Evolutionary conservation across 2,797 vertebrate species (phyloP), one percentile per base, ranked within the genome.

Genomic region (Aeoliscus strigatus): DNA sequence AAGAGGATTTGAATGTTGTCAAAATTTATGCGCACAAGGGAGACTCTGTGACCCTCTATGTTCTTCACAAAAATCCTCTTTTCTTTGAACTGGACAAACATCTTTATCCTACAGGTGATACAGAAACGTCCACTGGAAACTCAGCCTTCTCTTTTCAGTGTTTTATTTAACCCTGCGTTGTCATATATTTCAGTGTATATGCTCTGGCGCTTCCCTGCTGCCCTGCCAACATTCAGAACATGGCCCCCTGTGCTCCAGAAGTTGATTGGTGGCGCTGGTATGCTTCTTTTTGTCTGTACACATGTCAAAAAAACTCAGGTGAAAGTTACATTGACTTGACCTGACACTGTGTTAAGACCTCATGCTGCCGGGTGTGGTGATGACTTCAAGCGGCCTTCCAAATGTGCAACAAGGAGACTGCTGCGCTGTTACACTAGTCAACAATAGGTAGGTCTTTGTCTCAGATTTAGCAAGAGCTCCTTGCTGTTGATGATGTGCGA

Each of bases 71-170:
- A 73, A 96, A 93, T 48, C 95, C 96, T 4, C 42, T 95, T n/a
- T 88, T 98, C 51, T 98, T 99, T 86, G 92, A 95, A 73, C 38
- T 87, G 56, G 92, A 94, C 38, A 97, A 88, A 68, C 82, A 62
- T 15, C 69, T 97, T 25, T 94, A 92, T 67, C 96, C 94, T 14
- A 95, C 96, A 91, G 96, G 96, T 98, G 85, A 55, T n/a, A n/a
- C n/a, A n/a, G n/a, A n/a, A n/a, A n/a, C n/a, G n/a, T n/a, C n/a
- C n/a, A n/a, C n/a, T n/a, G n/a, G n/a, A n/a, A n/a, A n/a, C n/a
- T n/a, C n/a, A n/a, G n/a, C n/a, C n/a, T n/a, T n/a, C n/a, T n/a
- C n/a, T n/a, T n/a, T n/a, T n/a, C n/a, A n/a, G n/a, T n/a, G n/a
- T n/a, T n/a, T n/a, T n/a, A n/a, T n/a, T n/a, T 9, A 5, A 27